Conservation (phyloP, 2,888 invertebrate genomes). For the Polietes domitor region DNA sequence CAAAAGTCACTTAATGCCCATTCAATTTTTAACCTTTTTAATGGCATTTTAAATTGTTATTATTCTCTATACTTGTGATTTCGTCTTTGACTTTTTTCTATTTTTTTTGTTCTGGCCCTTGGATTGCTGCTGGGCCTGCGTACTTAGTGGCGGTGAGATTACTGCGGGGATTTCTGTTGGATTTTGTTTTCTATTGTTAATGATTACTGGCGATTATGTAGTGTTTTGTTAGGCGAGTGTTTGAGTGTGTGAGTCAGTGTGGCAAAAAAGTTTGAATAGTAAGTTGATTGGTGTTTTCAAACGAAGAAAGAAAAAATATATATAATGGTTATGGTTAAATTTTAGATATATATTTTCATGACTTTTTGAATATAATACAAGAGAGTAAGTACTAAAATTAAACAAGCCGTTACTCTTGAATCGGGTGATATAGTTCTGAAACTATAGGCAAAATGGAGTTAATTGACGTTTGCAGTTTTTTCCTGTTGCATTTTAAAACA, state of each 20-base stretch:
- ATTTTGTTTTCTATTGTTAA: not conserved
- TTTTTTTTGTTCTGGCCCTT: not conserved
- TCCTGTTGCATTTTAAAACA: too few relatives aligned
- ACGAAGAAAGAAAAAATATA: too few relatives aligned
- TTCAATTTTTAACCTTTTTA: constrained; percentile 64
- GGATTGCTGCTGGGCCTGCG: not conserved
- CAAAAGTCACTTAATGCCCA: constrained; percentile 59
- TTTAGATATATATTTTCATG: too few relatives aligned
- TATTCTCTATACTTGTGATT: constrained; percentile 3
- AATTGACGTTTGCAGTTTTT: too few relatives aligned
- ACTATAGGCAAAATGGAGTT: too few relatives aligned
- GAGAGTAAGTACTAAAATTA: too few relatives aligned
- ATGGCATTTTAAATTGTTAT: constrained; percentile 56
- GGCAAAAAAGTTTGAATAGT: not conserved
- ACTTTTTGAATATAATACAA: too few relatives aligned
- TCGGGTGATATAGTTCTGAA: too few relatives aligned
- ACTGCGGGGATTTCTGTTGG: not conserved
- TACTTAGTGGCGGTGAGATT: not conserved
- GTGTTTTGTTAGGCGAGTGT: not conserved
- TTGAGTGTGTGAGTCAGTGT: not conserved
- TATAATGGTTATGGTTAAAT: too few relatives aligned
- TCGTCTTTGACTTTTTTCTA: not conserved
- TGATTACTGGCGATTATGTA: not conserved
- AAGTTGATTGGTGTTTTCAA: not conserved
- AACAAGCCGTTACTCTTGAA: too few relatives aligned